Conservation (phyloP, 1,140 invertebrate genomes). For the Aporrectodea caliginosa region DNA sequence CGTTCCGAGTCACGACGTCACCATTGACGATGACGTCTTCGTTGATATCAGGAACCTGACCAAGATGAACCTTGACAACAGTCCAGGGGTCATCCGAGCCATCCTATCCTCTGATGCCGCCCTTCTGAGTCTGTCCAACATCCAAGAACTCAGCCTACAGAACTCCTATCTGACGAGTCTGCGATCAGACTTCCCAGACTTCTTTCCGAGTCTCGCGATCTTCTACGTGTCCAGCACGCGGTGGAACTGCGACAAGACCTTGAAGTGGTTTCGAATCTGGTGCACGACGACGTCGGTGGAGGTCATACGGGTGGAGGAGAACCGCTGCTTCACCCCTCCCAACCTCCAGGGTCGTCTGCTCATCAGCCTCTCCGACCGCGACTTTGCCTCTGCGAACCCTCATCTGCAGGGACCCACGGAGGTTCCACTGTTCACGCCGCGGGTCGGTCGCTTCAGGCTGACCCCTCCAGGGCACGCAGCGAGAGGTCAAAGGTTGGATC, state of each 20-base stretch:
- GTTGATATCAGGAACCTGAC: slow-evolving; percentile 62
- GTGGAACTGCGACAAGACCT: slow-evolving; percentile 51
- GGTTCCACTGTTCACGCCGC: no score
- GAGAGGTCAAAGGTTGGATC: not conserved
- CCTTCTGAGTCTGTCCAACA: slow-evolving; percentile 61
- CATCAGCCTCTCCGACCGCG: slow-evolving; percentile 38
- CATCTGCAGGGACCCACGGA: not conserved
- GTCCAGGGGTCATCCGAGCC: slow-evolving; percentile 65
- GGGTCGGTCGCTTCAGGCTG: not conserved
- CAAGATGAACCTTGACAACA: slow-evolving; percentile 68
- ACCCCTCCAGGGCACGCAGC: not conserved
- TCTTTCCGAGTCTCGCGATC: slow-evolving; percentile 63
- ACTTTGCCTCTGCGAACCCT: no score
- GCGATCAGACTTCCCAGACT: slow-evolving; percentile 65
- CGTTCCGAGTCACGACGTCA: slow-evolving; percentile 60
- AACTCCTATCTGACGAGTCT: slow-evolving; percentile 61
- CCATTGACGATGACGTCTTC: slow-evolving; percentile 51
- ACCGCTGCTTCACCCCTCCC: slow-evolving; percentile 41
- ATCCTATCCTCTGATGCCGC: slow-evolving; percentile 64
- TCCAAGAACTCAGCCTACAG: slow-evolving; percentile 62
- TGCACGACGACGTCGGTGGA: slow-evolving; percentile 39
- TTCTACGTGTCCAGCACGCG: slow-evolving; percentile 53
- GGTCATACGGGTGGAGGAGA: slow-evolving; percentile 41
- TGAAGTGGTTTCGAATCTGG: slow-evolving; percentile 48
- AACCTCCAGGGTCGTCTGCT: slow-evolving; percentile 42